Percentiles rank a stretch among this genome's conserved stretches.
phyloP scores from a whole-genome alignment of 2,888 invertebrate genomes.

The Chaetoderma sp. region DNA sequence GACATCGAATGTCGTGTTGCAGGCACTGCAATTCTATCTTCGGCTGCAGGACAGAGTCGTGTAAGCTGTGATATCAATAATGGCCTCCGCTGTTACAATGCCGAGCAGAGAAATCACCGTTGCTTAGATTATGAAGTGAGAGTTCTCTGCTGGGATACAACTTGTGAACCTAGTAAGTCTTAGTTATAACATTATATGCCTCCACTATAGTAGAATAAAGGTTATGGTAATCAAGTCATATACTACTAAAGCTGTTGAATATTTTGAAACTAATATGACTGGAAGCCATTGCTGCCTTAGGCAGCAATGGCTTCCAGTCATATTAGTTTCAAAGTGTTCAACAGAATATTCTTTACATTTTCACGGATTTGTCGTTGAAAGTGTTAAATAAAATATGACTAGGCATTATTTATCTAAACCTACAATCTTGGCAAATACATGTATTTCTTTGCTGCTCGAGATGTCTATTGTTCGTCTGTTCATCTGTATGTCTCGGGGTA shows the following conservation, averaged over 20 bases:
- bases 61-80: conserved; percentile 54
- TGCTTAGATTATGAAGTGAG: conserved; percentile 89
- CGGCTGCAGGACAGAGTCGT: conserved; percentile 48
- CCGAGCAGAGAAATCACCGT: conserved; percentile 43
- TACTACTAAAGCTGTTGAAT: background rate
- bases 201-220: background rate
- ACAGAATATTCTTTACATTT: too few species aligned
- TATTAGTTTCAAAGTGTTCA: too few species aligned
- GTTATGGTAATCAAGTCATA: background rate
- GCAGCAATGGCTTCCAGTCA: too few species aligned
- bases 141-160: conserved; percentile 75
- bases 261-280: too few species aligned
- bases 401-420: too few species aligned
- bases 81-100: conserved; percentile 57
- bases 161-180: conserved; percentile 21
- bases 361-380: too few species aligned
- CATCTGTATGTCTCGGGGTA: too few species aligned
- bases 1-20: conserved; percentile 48
- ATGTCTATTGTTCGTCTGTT: too few species aligned
- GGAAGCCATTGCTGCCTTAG: too few species aligned
- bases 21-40: conserved; percentile 38
- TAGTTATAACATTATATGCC: background rate
- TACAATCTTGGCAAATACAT: too few species aligned
- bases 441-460: too few species aligned
- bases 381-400: too few species aligned